Conservation (phyloP, 2,888 invertebrate species). For the Drosophila silvestris region DNA sequence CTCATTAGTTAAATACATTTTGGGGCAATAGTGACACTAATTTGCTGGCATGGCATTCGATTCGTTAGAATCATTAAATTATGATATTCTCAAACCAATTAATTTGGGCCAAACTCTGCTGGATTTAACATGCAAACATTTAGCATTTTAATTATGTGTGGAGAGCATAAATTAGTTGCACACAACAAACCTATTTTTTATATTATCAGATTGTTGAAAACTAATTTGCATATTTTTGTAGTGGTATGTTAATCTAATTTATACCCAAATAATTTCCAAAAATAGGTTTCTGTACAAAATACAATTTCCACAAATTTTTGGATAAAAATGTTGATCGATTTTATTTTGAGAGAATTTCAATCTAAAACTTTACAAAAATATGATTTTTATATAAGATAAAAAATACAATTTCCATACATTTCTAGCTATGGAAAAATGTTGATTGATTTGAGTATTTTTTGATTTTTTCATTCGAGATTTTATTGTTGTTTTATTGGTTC, state of each 20-base stretch:
- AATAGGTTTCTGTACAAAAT: neutral
- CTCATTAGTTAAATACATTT: conserved; percentile 67
- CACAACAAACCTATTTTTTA: conserved; percentile 3
- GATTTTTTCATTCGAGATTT: neutral
- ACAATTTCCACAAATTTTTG: neutral
- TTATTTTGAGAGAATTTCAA: neutral
- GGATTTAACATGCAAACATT: conserved; percentile 16
- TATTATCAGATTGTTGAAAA: neutral
- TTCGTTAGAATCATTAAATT: conserved; percentile 60
- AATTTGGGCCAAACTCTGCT: conserved; percentile 32
- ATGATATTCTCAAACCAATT: conserved; percentile 48
- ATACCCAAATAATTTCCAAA: neutral
- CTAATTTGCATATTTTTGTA: neutral
- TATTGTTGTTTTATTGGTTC: no score
- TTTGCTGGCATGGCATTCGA: conserved; percentile 63
- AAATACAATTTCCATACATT: no score
- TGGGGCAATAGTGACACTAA: conserved; percentile 62
- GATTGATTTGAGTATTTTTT: neutral
- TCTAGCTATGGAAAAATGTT: neutral
- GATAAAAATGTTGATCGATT: neutral
- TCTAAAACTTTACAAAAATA: no score
- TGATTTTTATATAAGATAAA: no score
- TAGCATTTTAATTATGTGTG: conserved; percentile 34
- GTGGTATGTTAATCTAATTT: neutral
- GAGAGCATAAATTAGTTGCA: conserved; percentile 39